Evolutionary conservation across 2,888 invertebrate species (phyloP).

Genomic region (Lepidocyrtoides sp.): DNA sequence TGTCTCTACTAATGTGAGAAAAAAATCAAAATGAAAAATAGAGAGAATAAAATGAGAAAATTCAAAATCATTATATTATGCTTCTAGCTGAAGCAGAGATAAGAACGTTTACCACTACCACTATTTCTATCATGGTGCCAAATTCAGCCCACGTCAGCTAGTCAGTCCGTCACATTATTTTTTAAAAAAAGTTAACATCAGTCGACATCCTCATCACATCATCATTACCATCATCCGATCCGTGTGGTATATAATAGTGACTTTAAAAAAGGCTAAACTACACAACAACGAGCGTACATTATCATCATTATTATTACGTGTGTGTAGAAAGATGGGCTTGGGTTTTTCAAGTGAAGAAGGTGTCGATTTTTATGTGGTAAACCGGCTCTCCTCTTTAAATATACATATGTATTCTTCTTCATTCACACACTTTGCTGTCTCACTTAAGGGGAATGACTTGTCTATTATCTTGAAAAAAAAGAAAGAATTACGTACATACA

Average conservation of each 20-base stretch:
- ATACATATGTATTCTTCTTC: background rate
- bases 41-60: background rate
- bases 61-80: slow-evolving; percentile 27
- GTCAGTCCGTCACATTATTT: slow-evolving; percentile 39
- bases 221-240: slow-evolving; percentile 28
- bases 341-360: slow-evolving; percentile 35
- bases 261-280: background rate
- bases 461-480: slow-evolving; percentile 70
- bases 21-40: background rate
- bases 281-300: background rate
- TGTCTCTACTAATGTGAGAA: slow-evolving; percentile 29
- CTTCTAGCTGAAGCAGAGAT: background rate
- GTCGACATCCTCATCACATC: no score
- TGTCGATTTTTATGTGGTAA: slow-evolving; percentile 77
- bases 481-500: no score
- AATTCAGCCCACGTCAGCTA: slow-evolving; percentile 74
- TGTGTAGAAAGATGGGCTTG: background rate
- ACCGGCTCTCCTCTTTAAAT: slow-evolving; percentile 56
- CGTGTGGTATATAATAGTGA: background rate
- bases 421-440: slow-evolving; percentile 56
- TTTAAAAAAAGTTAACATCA: slow-evolving; percentile 38
- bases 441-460: slow-evolving; percentile 79
- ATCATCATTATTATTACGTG: background rate
- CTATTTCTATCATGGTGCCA: slow-evolving; percentile 59
- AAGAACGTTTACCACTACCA: background rate